Conservation (phyloP, 2,888 invertebrate genomes). For the Xanthia icteritia region DNA sequence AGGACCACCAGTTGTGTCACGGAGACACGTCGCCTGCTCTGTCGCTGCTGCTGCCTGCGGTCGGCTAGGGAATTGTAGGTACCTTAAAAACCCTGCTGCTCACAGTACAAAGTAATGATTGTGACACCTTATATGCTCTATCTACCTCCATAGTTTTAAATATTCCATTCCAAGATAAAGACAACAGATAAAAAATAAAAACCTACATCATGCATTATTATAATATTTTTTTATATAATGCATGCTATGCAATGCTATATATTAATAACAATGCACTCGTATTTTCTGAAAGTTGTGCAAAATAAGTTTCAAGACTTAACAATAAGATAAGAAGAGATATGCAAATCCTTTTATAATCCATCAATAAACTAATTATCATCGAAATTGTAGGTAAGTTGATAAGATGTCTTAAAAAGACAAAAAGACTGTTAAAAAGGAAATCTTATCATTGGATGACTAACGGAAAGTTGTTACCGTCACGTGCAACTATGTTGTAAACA, state of each 20-base stretch:
- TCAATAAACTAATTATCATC: neutral
- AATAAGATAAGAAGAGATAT: neutral
- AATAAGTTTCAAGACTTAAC: neutral
- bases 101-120: no score
- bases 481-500: neutral
- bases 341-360: neutral
- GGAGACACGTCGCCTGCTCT: no score
- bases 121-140: neutral
- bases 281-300: neutral
- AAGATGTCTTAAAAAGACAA: no score
- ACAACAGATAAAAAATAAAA: neutral
- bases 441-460: neutral
- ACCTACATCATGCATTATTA: neutral
- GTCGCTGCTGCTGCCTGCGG: no score
- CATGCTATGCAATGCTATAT: no score
- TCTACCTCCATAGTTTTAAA: neutral
- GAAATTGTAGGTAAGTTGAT: neutral
- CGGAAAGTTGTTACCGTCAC: neutral
- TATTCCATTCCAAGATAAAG: neutral
- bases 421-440: neutral
- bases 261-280: no score
- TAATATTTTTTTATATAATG: no score
- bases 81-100: no score
- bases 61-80: no score
- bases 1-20: no score